Evolutionary conservation across 2,888 invertebrate species (phyloP), one percentile per base, ranked within the genome.

Genomic region (Archaeoteleia sp.): DNA sequence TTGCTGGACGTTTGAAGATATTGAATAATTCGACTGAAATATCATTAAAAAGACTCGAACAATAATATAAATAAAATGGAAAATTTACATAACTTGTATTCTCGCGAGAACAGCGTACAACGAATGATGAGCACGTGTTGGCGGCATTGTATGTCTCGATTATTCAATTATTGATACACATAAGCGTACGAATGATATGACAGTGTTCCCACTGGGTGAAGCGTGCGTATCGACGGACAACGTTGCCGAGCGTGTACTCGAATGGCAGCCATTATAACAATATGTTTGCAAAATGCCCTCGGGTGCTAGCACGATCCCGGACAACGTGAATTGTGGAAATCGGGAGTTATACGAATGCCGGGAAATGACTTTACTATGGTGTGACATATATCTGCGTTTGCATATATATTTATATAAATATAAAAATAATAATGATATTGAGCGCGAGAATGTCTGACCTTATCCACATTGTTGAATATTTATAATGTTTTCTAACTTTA

Each of bases 311-410:
- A 40, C 30, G 27, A 61, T 46, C 46, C 46, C 61, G 61, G 46
- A 57, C 67, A 67, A 67, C 57, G 53, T 67, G 57, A 67, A 67
- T 53, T 67, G 67, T 67, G 61, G 53, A 62, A 62, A 67, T 67
- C 62, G 48, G 42, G 53, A 57, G 57, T 46, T 62, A 67, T 62
- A 58, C 43, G 53, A 27, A 43, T 53, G 48, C 34, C 45, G 46
- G 53, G 40, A 62, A 62, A 62, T 67, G 12, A 58, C 53, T 62
- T 67, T 46, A 39, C 49, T 57, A 57, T 54, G 39, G 42, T 27
- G 35, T 58, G 49, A 15, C 37, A 57, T 58, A 49, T 53, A 57
- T 65, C 39, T 51, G 20, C 5, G 5, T 4, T 4, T 20, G 5
- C 20, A 20, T 20, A 20, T 20, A 20, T 4, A 20, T 5, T 20